phyloP scores from a whole-genome alignment of 1,140 invertebrate species.

The Venturia canescens region DNA sequence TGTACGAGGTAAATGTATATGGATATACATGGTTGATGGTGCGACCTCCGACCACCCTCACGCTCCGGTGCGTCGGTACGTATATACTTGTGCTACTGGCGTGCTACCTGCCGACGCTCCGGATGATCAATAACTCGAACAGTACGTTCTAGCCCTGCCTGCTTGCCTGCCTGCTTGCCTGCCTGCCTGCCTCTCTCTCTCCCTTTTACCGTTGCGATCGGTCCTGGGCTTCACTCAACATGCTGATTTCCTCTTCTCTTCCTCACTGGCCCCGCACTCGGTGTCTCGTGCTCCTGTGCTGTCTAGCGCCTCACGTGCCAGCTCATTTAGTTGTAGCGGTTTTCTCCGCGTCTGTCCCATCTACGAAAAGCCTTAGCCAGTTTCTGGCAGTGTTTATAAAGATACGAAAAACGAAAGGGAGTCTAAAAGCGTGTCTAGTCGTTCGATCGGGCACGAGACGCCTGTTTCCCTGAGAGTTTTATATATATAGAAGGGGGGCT shows the following conservation, averaged over 20 bases:
- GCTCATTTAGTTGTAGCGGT: neutral
- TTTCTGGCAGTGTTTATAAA: neutral
- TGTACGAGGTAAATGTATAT: neutral
- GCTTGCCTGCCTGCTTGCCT: neutral
- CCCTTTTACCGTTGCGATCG: conserved; percentile 50
- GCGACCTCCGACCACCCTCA: conserved; percentile 8
- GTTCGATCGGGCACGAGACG: neutral
- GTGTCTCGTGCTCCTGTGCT: neutral
- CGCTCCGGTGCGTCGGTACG: conserved; percentile 29
- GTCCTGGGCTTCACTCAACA: conserved; percentile 55
- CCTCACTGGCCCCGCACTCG: neutral
- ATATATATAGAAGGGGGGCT: neutral
- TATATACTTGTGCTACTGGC: neutral
- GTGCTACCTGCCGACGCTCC: conserved; percentile 15
- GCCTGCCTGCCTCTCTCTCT: neutral
- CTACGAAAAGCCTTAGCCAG: neutral
- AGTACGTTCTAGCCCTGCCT: conserved; percentile 45
- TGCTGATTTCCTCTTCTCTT: conserved; percentile 43
- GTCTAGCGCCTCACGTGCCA: neutral
- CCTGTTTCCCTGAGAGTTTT: neutral
- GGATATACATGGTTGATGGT: neutral
- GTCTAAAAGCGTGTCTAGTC: neutral
- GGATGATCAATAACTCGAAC: conserved; percentile 65
- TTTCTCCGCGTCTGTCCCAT: neutral
- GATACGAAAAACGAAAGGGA: neutral